Percentiles rank a stretch among this genome's conserved stretches.
Evolutionary conservation across 2,797 vertebrate genomes (phyloP).

Genomic region (Monodelphis domestica): DNA sequence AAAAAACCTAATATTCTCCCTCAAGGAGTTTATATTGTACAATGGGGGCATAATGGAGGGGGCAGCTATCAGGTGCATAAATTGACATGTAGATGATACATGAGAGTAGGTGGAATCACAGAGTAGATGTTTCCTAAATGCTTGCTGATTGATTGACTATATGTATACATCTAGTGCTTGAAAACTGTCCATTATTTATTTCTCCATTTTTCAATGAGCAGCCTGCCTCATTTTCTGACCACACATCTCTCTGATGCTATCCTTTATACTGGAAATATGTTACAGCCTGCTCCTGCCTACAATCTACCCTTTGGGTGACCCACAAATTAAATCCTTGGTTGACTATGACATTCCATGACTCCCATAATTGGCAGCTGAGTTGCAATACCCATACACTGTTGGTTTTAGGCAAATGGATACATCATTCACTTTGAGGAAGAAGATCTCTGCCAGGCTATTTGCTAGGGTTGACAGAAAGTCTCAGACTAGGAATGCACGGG

Average conservation of each 20-base stretch:
- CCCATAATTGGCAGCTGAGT: conserved; percentile 59
- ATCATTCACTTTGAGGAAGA: conserved; percentile 68
- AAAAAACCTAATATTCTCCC: neutral
- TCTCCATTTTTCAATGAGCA: neutral
- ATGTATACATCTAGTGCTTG: neutral
- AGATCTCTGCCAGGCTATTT: conserved; percentile 67
- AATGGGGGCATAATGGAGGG: too few relatives aligned
- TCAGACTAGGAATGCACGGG: too few relatives aligned
- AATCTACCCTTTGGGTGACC: conserved; percentile 46
- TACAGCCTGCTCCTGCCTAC: neutral
- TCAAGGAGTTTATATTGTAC: neutral
- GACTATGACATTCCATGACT: neutral
- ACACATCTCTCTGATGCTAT: neutral
- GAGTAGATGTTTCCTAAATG: neutral
- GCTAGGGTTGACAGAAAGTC: conserved; percentile 41
- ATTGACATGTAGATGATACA: neutral
- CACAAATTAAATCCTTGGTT: conserved; percentile 72
- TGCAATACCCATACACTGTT: conserved; percentile 42
- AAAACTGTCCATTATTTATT: neutral
- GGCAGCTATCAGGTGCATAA: neutral
- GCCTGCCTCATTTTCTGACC: neutral
- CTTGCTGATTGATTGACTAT: neutral
- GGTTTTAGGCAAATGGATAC: neutral
- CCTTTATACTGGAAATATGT: neutral
- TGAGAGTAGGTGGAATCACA: neutral